phyloP scores from a whole-genome alignment of 2,113 vertebrate species.

The Mastomys coucha region DNA sequence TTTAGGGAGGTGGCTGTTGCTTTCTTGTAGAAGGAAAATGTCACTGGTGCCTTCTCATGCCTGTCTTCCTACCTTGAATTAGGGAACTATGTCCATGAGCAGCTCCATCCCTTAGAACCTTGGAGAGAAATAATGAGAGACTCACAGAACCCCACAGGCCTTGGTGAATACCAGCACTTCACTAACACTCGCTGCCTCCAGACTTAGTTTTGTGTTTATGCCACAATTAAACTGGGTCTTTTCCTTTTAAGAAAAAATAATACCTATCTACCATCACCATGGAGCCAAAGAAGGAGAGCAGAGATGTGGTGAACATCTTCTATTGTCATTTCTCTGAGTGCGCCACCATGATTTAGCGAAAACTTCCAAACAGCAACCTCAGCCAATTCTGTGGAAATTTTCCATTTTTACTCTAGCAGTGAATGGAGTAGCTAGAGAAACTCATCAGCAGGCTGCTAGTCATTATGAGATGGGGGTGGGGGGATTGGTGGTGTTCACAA shows the following conservation, averaged over 20 bases:
- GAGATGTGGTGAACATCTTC: background rate
- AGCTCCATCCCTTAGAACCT: background rate
- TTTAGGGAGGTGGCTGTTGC: background rate
- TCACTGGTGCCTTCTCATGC: background rate
- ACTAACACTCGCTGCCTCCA: background rate
- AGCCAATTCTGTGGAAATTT: background rate
- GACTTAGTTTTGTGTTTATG: background rate
- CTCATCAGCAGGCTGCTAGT: background rate
- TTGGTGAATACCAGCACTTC: background rate
- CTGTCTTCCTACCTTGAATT: background rate
- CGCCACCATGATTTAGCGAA: background rate
- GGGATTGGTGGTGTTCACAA: background rate
- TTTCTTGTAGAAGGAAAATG: background rate
- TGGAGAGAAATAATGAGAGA: background rate
- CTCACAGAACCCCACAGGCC: background rate
- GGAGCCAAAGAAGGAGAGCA: constrained; percentile 1
- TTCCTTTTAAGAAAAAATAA: constrained; percentile 33
- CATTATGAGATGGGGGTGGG: background rate
- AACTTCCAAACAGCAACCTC: background rate
- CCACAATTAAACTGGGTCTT: background rate
- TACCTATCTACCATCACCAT: background rate
- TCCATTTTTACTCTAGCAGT: background rate
- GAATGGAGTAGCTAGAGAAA: background rate
- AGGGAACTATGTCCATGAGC: background rate
- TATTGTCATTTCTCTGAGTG: constrained; percentile 22